A percentile compares a stretch with the other conserved stretches of the same genome.
Conservation (phyloP, 2,888 invertebrate species). For the Sarcophaga rosellei region DNA sequence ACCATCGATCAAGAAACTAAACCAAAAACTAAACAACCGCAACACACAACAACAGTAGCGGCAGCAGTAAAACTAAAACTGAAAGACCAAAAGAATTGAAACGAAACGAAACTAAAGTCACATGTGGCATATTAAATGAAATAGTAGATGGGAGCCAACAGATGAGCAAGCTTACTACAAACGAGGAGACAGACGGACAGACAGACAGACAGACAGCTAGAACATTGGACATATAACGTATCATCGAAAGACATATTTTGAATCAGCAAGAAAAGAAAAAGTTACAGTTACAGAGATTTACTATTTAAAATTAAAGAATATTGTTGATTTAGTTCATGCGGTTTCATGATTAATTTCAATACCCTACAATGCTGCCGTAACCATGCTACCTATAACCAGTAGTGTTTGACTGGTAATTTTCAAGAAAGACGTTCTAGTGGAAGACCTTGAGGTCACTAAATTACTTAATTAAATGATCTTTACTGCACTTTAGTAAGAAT, state of each 20-base stretch:
- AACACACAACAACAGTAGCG: background rate
- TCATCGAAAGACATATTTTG: conserved; percentile 58
- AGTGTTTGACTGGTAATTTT: no score
- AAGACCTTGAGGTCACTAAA: no score
- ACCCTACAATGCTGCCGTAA: background rate
- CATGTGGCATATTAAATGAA: conserved; percentile 47
- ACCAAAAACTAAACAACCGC: conserved; percentile 7
- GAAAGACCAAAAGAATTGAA: background rate
- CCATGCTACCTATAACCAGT: no score
- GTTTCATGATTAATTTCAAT: conserved; percentile 20
- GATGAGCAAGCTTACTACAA: background rate
- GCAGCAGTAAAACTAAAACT: background rate
- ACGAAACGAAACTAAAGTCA: conserved; percentile 28
- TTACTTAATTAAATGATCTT: no score
- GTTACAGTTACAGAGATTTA: conserved; percentile 49
- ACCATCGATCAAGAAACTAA: conserved; percentile 53
- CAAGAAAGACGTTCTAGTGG: no score
- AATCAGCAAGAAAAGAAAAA: conserved; percentile 44
- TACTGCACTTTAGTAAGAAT: no score
- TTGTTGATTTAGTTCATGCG: background rate
- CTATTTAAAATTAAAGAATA: conserved; percentile 23
- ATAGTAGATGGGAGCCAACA: background rate
- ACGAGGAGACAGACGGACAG: background rate
- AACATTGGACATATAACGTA: conserved; percentile 31
- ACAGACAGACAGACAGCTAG: conserved; percentile 15